Conservation (phyloP, 2,113 vertebrate species). For the Corydoras maculifer region DNA sequence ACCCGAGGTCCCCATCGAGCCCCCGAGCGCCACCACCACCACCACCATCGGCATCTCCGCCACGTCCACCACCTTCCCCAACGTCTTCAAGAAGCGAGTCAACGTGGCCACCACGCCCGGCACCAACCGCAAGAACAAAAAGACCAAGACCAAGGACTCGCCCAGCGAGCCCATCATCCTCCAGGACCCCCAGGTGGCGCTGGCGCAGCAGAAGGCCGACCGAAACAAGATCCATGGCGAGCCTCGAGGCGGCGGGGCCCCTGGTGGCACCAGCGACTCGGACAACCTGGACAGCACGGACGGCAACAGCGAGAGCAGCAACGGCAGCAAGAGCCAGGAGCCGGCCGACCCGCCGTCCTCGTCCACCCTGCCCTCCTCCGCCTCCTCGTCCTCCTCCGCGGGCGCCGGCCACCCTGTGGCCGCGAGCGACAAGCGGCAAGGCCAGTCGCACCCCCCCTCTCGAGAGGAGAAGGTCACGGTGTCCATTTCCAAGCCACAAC, state of each 20-base stretch:
- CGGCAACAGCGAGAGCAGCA: constrained; percentile 94
- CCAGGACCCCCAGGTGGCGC: constrained; percentile 89
- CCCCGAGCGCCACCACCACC: constrained; percentile 96
- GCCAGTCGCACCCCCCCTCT: constrained; percentile 67
- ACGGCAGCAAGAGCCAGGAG: constrained; percentile 91
- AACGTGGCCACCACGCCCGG: constrained; percentile 88
- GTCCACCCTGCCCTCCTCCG: constrained; percentile 67
- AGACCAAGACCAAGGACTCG: constrained; percentile 96
- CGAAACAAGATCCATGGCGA: constrained; percentile 96
- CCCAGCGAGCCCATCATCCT: constrained; percentile 87
- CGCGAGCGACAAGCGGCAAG: constrained; percentile 74
- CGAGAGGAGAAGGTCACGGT: constrained; percentile 81
- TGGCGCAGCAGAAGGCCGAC: constrained; percentile 93
- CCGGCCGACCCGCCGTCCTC: constrained; percentile 81
- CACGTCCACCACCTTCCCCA: constrained; percentile 92
- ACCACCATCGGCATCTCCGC: constrained; percentile 98
- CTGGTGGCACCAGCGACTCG: constrained; percentile 89
- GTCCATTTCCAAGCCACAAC: constrained; percentile 79
- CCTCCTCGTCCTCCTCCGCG: constrained; percentile 59
- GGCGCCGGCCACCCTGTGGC: constrained; percentile 66
- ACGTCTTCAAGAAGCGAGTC: constrained; percentile 90
- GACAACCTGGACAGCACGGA: constrained; percentile 93
- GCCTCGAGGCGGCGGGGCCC: constrained; percentile 82
- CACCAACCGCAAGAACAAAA: constrained; percentile 95
- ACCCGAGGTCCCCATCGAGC: constrained; percentile 91